Conservation (phyloP, 2,113 vertebrate genomes). For the Mormoops blainvillei region DNA sequence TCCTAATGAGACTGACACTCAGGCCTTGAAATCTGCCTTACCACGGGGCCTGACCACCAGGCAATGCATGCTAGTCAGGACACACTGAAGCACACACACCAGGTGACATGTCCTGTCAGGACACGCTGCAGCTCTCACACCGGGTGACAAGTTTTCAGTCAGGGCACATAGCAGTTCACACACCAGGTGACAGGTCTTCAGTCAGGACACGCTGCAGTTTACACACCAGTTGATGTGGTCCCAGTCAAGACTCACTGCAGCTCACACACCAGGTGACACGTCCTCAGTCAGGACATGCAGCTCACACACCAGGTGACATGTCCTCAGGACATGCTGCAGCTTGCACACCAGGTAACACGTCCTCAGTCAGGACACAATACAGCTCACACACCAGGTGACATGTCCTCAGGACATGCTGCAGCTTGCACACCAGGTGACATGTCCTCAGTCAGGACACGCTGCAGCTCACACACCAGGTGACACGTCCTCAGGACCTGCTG, state of each 20-base stretch:
- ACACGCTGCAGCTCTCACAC: not conserved
- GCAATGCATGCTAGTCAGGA: not conserved
- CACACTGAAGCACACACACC: not conserved
- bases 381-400: not conserved
- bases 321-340: not conserved
- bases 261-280: too few species aligned
- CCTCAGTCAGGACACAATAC: not conserved
- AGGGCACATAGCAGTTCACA: not conserved
- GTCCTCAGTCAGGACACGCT: not conserved
- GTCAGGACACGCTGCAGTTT: not conserved
- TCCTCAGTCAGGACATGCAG: too few species aligned
- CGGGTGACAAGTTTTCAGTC: not conserved
- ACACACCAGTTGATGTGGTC: not conserved
- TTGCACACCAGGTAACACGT: not conserved
- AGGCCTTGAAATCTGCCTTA: not conserved
- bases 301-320: not conserved
- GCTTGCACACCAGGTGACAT: not conserved
- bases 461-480: not conserved
- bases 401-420: not conserved
- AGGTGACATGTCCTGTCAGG: too few species aligned
- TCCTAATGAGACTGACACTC: not conserved
- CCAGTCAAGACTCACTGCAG: not conserved
- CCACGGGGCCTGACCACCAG: not conserved
- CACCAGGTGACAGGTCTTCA: not conserved
- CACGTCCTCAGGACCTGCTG: not conserved